Evolutionary conservation across 2,797 vertebrate species (phyloP).

Genomic region (Enteromius anoplus): DNA sequence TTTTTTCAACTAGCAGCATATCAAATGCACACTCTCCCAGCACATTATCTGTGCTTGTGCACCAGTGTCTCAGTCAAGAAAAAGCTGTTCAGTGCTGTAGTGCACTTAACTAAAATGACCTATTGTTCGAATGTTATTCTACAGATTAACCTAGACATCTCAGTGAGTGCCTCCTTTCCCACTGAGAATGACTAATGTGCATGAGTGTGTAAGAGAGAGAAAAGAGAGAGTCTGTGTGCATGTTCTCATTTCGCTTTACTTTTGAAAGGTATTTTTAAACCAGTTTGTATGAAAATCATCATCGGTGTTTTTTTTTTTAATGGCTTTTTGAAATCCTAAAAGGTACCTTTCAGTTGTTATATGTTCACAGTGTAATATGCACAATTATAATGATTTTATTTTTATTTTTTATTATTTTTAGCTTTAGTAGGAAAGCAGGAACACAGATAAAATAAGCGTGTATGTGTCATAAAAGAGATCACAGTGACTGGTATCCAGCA

Average conservation of each 20-base stretch:
- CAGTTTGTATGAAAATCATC: background rate
- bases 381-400: background rate
- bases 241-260: background rate
- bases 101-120: constrained; percentile 35
- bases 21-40: background rate
- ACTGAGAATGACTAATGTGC: constrained; percentile 26
- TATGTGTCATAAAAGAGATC: constrained; percentile 37
- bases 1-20: background rate
- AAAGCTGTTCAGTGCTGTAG: constrained; percentile 35
- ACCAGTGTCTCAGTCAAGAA: background rate
- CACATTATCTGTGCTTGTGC: background rate
- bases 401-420: background rate
- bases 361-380: background rate
- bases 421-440: background rate
- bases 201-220: constrained; percentile 17
- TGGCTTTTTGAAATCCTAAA: background rate
- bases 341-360: background rate
- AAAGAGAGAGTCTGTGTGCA: background rate
- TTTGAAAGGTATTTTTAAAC: background rate
- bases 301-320: background rate
- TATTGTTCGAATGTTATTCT: constrained; percentile 33
- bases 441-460: constrained; percentile 22
- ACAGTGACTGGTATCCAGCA: constrained; percentile 51
- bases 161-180: constrained; percentile 59
- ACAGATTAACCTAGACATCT: constrained; percentile 54